Percentiles rank a stretch among this genome's conserved stretches.
These are phyloP conservation scores for Epinephelus awoara DNA, from an alignment of 2,797 vertebrate species.

Conservation along the genomic window DNA sequence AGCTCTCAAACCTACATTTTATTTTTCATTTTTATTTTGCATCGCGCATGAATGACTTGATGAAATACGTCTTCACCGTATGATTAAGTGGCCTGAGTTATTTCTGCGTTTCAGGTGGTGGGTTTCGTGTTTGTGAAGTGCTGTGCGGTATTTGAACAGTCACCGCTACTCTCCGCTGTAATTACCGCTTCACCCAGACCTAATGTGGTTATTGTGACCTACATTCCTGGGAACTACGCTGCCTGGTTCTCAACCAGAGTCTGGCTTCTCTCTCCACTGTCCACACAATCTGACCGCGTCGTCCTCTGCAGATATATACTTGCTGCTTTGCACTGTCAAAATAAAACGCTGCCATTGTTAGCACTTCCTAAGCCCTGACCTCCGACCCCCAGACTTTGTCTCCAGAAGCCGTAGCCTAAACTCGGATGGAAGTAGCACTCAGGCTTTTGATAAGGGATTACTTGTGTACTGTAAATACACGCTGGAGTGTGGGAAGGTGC, in stretches of 20 bases:
- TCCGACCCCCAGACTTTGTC: constrained; percentile 65
- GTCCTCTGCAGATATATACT: constrained; percentile 47
- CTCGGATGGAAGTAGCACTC: constrained; percentile 55
- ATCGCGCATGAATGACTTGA: constrained; percentile 34
- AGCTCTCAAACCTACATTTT: constrained; percentile 55
- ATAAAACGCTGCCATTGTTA: constrained; percentile 78
- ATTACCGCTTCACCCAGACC: constrained; percentile 73
- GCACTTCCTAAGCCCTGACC: constrained; percentile 75
- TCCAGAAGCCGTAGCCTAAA: constrained; percentile 55
- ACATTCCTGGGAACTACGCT: constrained; percentile 81
- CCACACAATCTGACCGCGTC: constrained; percentile 61
- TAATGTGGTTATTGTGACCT: constrained; percentile 85
- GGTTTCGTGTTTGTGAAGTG: constrained; percentile 76
- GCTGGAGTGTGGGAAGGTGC: constrained; percentile 79
- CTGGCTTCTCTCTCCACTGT: constrained; percentile 60
- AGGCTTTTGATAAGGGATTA: constrained; percentile 72
- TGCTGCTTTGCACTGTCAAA: constrained; percentile 59
- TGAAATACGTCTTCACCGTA: constrained; percentile 54
- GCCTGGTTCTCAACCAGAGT: constrained; percentile 56
- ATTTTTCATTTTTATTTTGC: constrained; percentile 52
- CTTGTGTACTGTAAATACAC: constrained; percentile 81
- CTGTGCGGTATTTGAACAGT: constrained; percentile 57
- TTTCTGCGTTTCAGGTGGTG: constrained; percentile 72
- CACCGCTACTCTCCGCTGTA: constrained; percentile 69
- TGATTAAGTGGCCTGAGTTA: constrained; percentile 61